Base-by-base conservation (phyloP, 2,888 invertebrate genomes). In the Oscheius onirici region DNA sequence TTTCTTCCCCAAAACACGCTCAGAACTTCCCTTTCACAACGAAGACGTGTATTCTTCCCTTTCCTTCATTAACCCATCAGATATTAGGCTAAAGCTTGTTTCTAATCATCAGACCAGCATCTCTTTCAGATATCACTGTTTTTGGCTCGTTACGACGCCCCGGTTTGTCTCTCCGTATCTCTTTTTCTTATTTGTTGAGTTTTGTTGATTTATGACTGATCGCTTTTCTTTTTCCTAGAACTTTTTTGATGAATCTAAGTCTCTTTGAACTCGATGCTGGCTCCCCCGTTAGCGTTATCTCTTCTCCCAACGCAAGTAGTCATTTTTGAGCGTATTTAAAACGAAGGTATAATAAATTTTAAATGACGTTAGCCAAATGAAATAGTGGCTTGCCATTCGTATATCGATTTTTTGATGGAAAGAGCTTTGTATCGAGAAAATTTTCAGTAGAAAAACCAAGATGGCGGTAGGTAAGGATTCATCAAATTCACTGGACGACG, bases 211-310 rank as follows among this genome's bases (percentile, higher is more conserved):
- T 58, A 28, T 52, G 28, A 15, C 63, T 63, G 46, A 17, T 22
- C 60, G 60, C 22, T 24, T 49, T 26, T 49, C 34, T 49, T 22
- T 43, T 24, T 26, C 43, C 10, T 49, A 26, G n/a, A 61, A 46
- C 61, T 61, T 49, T 40, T 40, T 58, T 8, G n/a, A 63, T 49
- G 17, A 63, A 49, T 63, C 63, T 49, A 63, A 63, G 63, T 63
- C 63, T 22, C 24, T 55, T n/a, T n/a, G n/a, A n/a, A n/a, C 34
- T 15, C n/a, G 43, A 24, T 55, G 20, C n/a, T 20, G 43, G 41
- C 11, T 58, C 43, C 22, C 34, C 34, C 3, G 34, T 34, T 34
- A 34, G 34, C 34, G 49, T 49, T 17, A 49, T 46, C 5, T 8
- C 8, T 6, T 8, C 34, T 34, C 8, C 34, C 8, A 6, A 34